These are phyloP conservation scores for Drosophila borealis DNA, from an alignment of 2,888 invertebrate species.

Conservation along the genomic window DNA sequence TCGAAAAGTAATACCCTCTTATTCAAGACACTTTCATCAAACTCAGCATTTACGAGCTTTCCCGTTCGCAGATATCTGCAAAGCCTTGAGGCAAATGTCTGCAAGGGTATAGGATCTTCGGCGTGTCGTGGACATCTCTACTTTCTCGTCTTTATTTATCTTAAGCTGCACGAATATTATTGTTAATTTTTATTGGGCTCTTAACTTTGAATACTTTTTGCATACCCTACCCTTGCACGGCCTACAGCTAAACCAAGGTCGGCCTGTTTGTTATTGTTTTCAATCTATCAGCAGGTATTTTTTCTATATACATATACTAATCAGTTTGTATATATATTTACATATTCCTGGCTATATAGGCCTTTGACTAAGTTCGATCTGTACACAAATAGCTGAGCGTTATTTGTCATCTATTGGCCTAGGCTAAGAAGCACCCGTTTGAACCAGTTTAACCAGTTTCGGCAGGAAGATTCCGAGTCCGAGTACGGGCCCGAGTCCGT, in stretches of 20 bases:
- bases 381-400: not conserved
- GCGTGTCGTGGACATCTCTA: not conserved
- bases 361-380: not conserved
- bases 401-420: not conserved
- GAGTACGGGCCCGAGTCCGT: conserved; percentile 11
- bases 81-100: no score
- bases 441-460: conserved; percentile 19
- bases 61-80: no score
- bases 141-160: conserved; percentile 3
- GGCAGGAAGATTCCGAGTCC: conserved; percentile 5
- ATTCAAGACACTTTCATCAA: no score
- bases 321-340: not conserved
- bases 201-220: conserved; percentile 21
- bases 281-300: not conserved
- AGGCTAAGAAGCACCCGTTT: conserved; percentile 2
- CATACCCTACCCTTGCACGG: conserved; percentile 4
- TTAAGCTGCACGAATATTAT: conserved; percentile 8
- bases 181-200: conserved; percentile 23
- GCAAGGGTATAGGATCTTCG: no score
- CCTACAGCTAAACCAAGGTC: conserved; percentile 1
- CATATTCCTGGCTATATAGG: not conserved
- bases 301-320: not conserved
- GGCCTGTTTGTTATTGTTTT: not conserved
- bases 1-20: no score
- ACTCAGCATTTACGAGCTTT: no score